phyloP scores from a whole-genome alignment of 1,140 invertebrate genomes.

The Lycorma delicatula region DNA sequence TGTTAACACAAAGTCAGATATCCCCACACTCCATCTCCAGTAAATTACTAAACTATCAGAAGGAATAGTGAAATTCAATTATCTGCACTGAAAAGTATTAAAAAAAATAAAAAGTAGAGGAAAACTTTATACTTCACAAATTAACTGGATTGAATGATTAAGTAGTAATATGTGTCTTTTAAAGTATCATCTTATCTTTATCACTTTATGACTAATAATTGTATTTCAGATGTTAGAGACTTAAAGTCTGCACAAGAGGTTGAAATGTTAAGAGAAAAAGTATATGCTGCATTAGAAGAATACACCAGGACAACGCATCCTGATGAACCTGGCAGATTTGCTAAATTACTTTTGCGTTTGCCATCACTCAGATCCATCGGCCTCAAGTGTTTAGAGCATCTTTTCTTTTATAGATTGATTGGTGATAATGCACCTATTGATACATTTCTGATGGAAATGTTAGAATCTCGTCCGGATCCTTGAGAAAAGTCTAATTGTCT shows the following conservation, averaged over 20 bases:
- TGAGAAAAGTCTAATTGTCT: too few relatives aligned
- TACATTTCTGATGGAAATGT: constrained; percentile 60
- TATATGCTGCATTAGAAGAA: constrained; percentile 89
- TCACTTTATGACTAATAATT: too few relatives aligned
- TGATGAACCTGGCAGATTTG: constrained; percentile 87
- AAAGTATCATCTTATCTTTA: too few relatives aligned
- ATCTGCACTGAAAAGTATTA: too few relatives aligned
- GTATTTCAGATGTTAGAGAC: constrained; percentile 71
- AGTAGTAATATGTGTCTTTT: too few relatives aligned
- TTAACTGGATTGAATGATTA: too few relatives aligned
- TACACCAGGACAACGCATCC: constrained; percentile 82
- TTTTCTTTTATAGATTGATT: constrained; percentile 91
- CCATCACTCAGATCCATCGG: constrained; percentile 92
- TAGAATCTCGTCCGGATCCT: constrained; percentile 49
- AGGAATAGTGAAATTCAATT: too few relatives aligned
- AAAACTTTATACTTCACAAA: too few relatives aligned
- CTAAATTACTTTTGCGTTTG: constrained; percentile 83
- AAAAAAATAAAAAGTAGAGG: too few relatives aligned
- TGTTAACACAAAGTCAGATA: too few relatives aligned
- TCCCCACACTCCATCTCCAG: too few relatives aligned
- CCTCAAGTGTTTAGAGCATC: constrained; percentile 89
- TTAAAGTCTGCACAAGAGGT: constrained; percentile 74
- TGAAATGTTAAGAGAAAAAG: constrained; percentile 83
- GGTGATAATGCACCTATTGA: constrained; percentile 59
- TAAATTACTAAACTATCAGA: too few relatives aligned